These are phyloP conservation scores for Sarcophaga peregrina DNA, from an alignment of 1,140 invertebrate genomes.

Conservation along the genomic window DNA sequence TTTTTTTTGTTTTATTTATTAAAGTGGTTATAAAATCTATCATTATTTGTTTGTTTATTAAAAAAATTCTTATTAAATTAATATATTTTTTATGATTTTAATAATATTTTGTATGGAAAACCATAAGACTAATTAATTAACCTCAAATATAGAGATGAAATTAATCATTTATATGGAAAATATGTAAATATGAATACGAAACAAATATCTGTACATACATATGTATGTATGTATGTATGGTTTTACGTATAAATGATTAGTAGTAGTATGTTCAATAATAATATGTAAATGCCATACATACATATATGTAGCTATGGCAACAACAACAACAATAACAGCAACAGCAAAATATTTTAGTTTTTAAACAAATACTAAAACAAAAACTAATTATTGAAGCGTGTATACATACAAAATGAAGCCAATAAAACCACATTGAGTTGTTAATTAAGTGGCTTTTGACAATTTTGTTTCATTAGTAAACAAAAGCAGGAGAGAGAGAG, in stretches of 20 bases:
- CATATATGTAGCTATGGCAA: no score
- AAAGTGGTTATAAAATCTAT: no score
- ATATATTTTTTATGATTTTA: not conserved
- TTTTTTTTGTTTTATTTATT: no score
- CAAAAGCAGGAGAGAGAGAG: no score
- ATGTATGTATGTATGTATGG: not conserved
- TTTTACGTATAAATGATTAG: no score
- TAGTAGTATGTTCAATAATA: no score
- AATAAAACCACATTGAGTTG: constrained; percentile 41
- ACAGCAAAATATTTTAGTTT: not conserved
- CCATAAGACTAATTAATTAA: constrained; percentile 38
- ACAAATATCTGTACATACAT: not conserved
- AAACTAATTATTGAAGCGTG: constrained; percentile 34
- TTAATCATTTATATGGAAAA: constrained; percentile 41
- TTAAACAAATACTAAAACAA: constrained; percentile 32
- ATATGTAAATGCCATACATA: no score
- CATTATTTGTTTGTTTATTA: no score
- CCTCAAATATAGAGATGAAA: constrained; percentile 21
- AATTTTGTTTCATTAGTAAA: constrained; percentile 38
- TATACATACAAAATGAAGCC: constrained; percentile 35
- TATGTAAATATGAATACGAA: not conserved
- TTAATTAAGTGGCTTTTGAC: constrained; percentile 41
- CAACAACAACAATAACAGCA: no score
- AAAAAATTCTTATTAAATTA: no score
- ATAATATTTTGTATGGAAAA: not conserved